Evolutionary conservation across 2,113 vertebrate genomes (phyloP).

Genomic region (Garra rufa): DNA sequence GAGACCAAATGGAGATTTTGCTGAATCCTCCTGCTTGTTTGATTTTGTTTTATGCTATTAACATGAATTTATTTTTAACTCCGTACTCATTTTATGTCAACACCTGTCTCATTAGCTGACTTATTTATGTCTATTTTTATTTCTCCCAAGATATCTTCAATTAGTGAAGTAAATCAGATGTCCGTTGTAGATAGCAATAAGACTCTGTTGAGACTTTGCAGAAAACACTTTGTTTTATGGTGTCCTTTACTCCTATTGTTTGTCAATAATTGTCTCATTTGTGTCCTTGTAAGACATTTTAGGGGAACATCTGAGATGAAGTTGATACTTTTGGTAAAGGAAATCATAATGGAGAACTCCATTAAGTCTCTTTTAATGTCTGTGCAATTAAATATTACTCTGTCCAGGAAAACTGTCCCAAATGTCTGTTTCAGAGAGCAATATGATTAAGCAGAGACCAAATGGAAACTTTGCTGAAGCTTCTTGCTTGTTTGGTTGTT

Average conservation of each 20-base stretch:
- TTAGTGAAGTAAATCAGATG: not conserved
- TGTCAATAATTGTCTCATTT: not conserved
- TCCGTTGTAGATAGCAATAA: not conserved
- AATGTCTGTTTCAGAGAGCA: not conserved
- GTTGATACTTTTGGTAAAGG: not conserved
- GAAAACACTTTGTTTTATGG: not conserved
- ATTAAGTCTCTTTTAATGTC: not conserved
- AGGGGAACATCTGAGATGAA: not conserved
- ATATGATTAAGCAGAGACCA: not conserved
- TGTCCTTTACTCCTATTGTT: not conserved
- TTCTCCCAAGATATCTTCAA: no score
- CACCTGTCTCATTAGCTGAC: no score
- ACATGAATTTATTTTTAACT: no score
- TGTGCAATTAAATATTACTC: not conserved
- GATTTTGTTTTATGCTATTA: no score
- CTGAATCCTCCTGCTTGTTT: no score
- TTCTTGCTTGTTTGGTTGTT: not conserved
- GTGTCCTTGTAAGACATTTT: not conserved
- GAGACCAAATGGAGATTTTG: no score
- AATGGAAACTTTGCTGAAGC: not conserved
- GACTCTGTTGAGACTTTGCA: not conserved
- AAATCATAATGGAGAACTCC: not conserved
- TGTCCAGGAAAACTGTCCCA: not conserved
- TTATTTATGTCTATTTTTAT: no score
- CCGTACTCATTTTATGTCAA: no score